phyloP scores from a whole-genome alignment of 2,888 invertebrate species.

The Drosophila aldrichi region DNA sequence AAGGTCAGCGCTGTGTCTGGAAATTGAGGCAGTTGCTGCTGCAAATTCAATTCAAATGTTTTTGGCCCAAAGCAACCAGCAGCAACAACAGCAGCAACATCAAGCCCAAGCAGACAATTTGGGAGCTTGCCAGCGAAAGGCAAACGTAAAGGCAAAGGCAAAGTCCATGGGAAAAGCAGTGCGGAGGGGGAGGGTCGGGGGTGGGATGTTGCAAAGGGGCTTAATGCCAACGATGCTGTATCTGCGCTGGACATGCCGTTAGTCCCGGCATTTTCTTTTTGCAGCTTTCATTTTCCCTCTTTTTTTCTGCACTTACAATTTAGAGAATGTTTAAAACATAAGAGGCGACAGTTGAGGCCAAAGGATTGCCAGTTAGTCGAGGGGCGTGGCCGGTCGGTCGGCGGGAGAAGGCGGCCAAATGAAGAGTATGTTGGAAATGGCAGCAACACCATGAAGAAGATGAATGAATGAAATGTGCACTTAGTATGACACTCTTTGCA shows the following conservation, averaged over 20 bases:
- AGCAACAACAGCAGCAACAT: slow-evolving; percentile 29
- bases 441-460: slow-evolving; percentile 56
- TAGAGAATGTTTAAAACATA: slow-evolving; percentile 74
- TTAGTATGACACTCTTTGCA: slow-evolving; percentile 22
- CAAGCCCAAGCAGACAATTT: slow-evolving; percentile 67
- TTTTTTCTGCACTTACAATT: slow-evolving; percentile 32
- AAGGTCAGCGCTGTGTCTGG: slow-evolving; percentile 76
- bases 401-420: slow-evolving; percentile 4
- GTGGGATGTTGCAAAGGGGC: slow-evolving; percentile 4
- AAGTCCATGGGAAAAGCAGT: background rate
- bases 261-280: slow-evolving; percentile 34
- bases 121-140: slow-evolving; percentile 75
- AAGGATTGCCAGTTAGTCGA: slow-evolving; percentile 37
- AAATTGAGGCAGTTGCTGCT: slow-evolving; percentile 66
- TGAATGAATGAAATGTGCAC: slow-evolving; percentile 50
- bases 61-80: slow-evolving; percentile 51
- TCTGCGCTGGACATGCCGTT: slow-evolving; percentile 78
- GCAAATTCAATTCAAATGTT: slow-evolving; percentile 79
- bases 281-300: slow-evolving; percentile 1
- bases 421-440: slow-evolving; percentile 50
- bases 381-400: slow-evolving; percentile 3
- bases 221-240: slow-evolving; percentile 36
- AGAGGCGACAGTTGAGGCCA: slow-evolving; percentile 51
- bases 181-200: too few relatives aligned
- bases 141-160: background rate